Conservation (phyloP, 1,140 invertebrate species). For the Drosophila tristis region DNA sequence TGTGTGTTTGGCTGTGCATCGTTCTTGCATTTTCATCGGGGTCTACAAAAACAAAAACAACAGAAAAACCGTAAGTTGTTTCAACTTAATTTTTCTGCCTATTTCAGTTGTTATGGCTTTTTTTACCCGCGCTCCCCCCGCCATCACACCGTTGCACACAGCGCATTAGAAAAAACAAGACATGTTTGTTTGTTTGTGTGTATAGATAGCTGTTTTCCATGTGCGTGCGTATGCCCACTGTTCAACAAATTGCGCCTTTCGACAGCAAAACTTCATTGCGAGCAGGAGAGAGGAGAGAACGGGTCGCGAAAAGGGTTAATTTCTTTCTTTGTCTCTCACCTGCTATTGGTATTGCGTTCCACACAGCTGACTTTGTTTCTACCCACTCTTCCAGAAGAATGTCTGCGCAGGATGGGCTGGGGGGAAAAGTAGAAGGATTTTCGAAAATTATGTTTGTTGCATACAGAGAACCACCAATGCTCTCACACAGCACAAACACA, state of each 20-base stretch:
- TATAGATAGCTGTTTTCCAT: constrained; percentile 18
- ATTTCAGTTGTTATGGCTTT: too few relatives aligned
- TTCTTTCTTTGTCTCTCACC: constrained; percentile 41
- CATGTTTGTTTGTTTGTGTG: constrained; percentile 14
- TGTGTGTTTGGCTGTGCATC: too few relatives aligned
- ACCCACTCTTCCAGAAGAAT: constrained; percentile 2
- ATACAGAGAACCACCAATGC: not conserved
- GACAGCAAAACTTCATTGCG: constrained; percentile 42
- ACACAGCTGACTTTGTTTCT: constrained; percentile 67
- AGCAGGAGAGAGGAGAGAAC: constrained; percentile 4
- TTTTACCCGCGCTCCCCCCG: not conserved
- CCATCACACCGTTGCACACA: constrained; percentile 2
- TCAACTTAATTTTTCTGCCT: too few relatives aligned
- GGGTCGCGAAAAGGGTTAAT: constrained; percentile 35
- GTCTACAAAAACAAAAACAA: too few relatives aligned
- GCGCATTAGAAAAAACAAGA: constrained; percentile 25
- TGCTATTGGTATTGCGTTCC: constrained; percentile 12
- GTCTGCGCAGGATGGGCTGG: not conserved
- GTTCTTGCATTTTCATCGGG: too few relatives aligned
- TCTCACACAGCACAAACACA: too few relatives aligned
- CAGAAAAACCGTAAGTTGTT: too few relatives aligned
- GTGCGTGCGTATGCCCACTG: constrained; percentile 16
- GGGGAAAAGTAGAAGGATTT: constrained; percentile 36
- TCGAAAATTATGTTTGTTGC: constrained; percentile 51
- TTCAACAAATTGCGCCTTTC: constrained; percentile 69